Base-by-base conservation (phyloP, 2,113 vertebrate species). In the Crotalus tigris region DNA sequence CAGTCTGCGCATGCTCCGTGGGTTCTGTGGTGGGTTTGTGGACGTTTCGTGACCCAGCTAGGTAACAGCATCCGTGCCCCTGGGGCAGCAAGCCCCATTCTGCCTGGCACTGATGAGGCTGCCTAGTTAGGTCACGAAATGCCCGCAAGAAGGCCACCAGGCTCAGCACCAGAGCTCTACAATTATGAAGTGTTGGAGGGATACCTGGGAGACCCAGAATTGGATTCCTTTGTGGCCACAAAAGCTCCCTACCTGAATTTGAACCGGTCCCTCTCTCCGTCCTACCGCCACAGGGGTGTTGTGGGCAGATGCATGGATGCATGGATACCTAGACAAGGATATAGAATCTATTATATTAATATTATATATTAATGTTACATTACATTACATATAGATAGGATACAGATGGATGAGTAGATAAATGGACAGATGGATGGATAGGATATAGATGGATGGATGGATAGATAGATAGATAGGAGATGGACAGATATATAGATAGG, bases 1-100 rank as follows among this genome's bases (percentile, higher is more conserved):
- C 49, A 51, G 12, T 69, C 29, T 69, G 64, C 61, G 61, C 64
- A 69, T 81, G n/a, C 69, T 39, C 69, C 6, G n/a, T 39, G 69
- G 33, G 69, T 29, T 75, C 33, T 15, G n/a, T 1, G 69, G 69
- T 4, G 2, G 69, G 15, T 8, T 19, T 8, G 15, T 15, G 5
- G 69, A 21, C 15, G 69, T 81, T 39, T 81, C 33, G 6, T 15
- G 15, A 81, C 69, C 69, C 69, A 81, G 15, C 69, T 81, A 39
- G 69, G 33, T 8, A 19, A 39, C n/a, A 81, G 3, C 69, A 81
- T 19, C 69, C 19, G 33, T 39, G 2, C 0, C 17, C 0, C n/a
- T 39, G n/a, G n/a, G n/a, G 15, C n/a, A 19, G 69, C 15, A 39
- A 75, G 0, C 13, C 33, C 39, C 39, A 39, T 39, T 39, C 39